Conservation (phyloP, 2,888 invertebrate species). For the Sinotaia quadrata region DNA sequence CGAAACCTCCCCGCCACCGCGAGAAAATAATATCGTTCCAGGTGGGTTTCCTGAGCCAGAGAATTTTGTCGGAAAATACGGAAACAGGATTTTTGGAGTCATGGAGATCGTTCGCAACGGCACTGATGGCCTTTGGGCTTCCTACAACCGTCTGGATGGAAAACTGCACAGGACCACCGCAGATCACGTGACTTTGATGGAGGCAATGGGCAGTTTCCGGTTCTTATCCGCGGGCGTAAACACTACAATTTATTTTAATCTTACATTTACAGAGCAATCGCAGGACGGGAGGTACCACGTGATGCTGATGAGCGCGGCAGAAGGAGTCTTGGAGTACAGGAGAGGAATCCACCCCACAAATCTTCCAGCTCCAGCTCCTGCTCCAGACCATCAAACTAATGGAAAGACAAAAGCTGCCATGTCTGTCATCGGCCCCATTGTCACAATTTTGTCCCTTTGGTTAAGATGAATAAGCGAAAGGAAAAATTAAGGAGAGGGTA, state of each 20-base stretch:
- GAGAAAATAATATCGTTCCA: background rate
- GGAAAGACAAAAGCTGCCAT: too few relatives aligned
- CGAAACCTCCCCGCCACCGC: background rate
- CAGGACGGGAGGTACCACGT: background rate
- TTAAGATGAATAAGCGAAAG: too few relatives aligned
- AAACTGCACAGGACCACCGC: background rate
- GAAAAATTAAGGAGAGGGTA: too few relatives aligned
- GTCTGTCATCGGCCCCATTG: too few relatives aligned
- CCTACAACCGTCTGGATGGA: conserved; percentile 6
- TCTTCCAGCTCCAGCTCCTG: too few relatives aligned
- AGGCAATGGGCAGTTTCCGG: background rate
- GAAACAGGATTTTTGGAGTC: conserved; percentile 34
- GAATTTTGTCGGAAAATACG: conserved; percentile 35
- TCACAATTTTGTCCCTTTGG: too few relatives aligned
- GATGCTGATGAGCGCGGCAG: background rate
- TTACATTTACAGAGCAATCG: background rate
- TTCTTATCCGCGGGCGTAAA: background rate
- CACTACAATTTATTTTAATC: background rate
- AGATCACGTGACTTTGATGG: background rate
- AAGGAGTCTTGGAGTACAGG: background rate
- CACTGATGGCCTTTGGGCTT: background rate
- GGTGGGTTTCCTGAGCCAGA: background rate
- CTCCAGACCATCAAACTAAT: too few relatives aligned
- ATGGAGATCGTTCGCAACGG: conserved; percentile 11
- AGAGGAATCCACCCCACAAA: too few relatives aligned